phyloP scores from a whole-genome alignment of 92 coral and sea anemone genomes.

The Porites divaricata region DNA sequence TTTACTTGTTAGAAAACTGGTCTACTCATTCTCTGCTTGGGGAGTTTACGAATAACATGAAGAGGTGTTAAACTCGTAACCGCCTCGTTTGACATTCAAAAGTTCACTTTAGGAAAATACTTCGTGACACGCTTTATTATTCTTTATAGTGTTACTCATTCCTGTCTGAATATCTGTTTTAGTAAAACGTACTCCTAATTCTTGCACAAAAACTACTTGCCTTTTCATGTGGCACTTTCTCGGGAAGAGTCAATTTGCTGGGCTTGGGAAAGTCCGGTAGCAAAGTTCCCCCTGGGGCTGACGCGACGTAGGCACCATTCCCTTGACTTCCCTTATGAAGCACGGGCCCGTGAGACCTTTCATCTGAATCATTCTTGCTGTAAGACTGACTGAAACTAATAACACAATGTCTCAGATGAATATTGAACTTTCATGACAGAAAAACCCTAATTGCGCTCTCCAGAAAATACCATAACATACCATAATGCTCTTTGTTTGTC shows the following conservation, averaged over 20 bases:
- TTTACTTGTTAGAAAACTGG: not conserved
- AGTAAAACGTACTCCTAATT: no score
- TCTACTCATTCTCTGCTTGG: no score
- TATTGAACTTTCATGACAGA: not conserved
- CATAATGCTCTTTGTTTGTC: no score
- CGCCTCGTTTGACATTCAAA: no score
- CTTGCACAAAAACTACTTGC: conserved; percentile 29
- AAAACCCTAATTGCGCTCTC: no score
- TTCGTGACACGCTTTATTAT: no score
- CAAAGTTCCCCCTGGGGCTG: conserved; percentile 94
- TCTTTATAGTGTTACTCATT: no score
- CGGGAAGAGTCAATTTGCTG: conserved; percentile 76
- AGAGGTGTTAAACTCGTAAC: no score
- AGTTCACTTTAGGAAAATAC: no score
- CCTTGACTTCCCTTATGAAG: conserved; percentile 75
- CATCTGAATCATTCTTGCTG: conserved; percentile 85
- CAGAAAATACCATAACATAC: no score
- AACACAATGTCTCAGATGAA: not conserved
- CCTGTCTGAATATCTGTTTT: no score
- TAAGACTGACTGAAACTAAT: conserved; percentile 88
- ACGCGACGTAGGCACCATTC: conserved; percentile 66
- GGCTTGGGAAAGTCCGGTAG: conserved; percentile 94
- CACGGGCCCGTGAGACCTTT: conserved; percentile 63
- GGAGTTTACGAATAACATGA: no score
- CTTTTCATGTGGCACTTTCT: conserved; percentile 89